These are phyloP conservation scores for Sarcophilus harrisii DNA, from an alignment of 2,797 vertebrate genomes.

Conservation along the genomic window DNA sequence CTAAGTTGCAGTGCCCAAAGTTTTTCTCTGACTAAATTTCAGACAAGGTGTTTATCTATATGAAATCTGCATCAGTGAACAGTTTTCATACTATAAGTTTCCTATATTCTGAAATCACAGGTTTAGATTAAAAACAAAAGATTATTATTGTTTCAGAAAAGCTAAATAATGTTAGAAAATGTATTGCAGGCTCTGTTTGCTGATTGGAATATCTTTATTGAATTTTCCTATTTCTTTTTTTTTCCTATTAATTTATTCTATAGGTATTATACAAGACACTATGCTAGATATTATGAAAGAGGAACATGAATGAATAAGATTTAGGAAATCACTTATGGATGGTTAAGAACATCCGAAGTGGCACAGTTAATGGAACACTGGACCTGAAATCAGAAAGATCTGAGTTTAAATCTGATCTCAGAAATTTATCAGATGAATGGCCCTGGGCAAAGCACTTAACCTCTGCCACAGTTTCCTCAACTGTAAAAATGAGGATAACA, in stretches of 20 bases:
- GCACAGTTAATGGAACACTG: background rate
- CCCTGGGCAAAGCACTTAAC: background rate
- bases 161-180: background rate
- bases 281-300: background rate
- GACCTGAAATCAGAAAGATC: background rate
- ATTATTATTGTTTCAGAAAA: constrained; percentile 21
- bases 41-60: background rate
- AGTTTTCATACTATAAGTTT: background rate
- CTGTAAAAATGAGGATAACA: background rate
- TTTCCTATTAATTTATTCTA: background rate
- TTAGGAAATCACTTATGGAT: background rate
- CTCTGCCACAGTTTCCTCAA: background rate
- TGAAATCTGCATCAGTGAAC: background rate
- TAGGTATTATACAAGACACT: background rate
- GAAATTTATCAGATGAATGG: background rate
- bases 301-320: background rate
- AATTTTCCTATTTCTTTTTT: background rate
- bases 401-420: background rate
- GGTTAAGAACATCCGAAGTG: background rate
- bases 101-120: background rate
- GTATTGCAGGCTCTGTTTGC: background rate
- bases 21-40: background rate
- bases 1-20: background rate
- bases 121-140: background rate
- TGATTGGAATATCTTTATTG: background rate